Evolutionary conservation across 2,888 invertebrate genomes (phyloP).

Genomic region (Campaea margaritaria): DNA sequence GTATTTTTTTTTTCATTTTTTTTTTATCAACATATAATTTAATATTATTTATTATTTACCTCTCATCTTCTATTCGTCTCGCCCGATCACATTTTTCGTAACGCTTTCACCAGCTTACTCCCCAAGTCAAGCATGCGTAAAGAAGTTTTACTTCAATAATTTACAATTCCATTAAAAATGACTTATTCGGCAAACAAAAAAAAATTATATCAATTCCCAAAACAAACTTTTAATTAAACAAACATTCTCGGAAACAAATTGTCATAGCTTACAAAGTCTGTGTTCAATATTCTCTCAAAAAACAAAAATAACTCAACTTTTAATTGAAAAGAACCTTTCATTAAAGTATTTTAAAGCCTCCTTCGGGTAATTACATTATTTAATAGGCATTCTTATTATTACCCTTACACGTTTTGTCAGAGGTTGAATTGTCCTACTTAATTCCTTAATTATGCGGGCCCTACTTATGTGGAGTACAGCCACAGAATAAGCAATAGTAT

Average conservation of each 20-base stretch:
- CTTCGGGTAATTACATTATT: constrained; percentile 3
- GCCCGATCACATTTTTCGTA: too few species aligned
- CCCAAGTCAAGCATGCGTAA: too few species aligned
- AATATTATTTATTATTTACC: too few species aligned
- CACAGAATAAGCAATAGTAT: not conserved
- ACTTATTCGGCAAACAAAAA: too few species aligned
- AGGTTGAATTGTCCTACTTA: constrained; percentile 10
- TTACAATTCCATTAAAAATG: too few species aligned
- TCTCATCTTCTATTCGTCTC: too few species aligned
- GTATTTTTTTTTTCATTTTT: too few species aligned
- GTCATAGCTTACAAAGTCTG: constrained; percentile 10
- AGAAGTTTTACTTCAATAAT: too few species aligned
- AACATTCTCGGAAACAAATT: constrained; percentile 11
- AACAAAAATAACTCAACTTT: constrained; percentile 16
- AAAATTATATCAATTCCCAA: not conserved
- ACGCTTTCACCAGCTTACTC: too few species aligned
- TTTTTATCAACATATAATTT: too few species aligned
- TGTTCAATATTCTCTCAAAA: constrained; percentile 13
- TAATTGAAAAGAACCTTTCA: constrained; percentile 17
- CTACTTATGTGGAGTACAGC: not conserved
- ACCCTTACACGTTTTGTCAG: not conserved
- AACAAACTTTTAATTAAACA: constrained; percentile 14
- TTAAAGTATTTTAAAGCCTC: not conserved
- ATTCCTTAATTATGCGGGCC: constrained; percentile 23
- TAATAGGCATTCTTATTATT: not conserved